These are phyloP conservation scores for Heteromyza rotundicornis DNA, from an alignment of 2,888 invertebrate species.

Conservation along the genomic window DNA sequence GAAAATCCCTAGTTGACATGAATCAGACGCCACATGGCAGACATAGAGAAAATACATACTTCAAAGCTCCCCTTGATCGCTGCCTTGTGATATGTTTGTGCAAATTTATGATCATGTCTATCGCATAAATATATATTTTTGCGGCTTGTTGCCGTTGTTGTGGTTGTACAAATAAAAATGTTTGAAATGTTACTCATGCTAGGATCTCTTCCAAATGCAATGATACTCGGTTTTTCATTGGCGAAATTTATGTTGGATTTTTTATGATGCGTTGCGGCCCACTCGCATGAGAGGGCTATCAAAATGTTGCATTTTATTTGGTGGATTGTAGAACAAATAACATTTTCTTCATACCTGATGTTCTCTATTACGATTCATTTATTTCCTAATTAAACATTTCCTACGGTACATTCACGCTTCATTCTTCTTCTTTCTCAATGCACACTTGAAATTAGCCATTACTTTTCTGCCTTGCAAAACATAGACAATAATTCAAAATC, in stretches of 20 bases:
- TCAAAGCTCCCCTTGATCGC: background rate
- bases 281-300: background rate
- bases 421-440: no score
- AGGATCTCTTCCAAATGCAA: background rate
- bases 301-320: no score
- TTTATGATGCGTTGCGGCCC: background rate
- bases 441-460: no score
- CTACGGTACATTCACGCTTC: no score
- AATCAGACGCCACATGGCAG: background rate
- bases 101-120: conserved; percentile 51
- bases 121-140: conserved; percentile 46
- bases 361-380: no score
- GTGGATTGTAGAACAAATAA: no score
- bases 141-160: conserved; percentile 13
- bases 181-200: background rate
- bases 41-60: background rate
- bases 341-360: no score
- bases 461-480: no score
- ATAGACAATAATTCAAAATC: no score
- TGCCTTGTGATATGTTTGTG: conserved; percentile 34
- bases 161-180: background rate
- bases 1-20: background rate
- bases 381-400: no score
- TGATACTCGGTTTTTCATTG: background rate
- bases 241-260: background rate